Conservation (phyloP, 2,888 invertebrate genomes). For the Drosophila histrio region DNA sequence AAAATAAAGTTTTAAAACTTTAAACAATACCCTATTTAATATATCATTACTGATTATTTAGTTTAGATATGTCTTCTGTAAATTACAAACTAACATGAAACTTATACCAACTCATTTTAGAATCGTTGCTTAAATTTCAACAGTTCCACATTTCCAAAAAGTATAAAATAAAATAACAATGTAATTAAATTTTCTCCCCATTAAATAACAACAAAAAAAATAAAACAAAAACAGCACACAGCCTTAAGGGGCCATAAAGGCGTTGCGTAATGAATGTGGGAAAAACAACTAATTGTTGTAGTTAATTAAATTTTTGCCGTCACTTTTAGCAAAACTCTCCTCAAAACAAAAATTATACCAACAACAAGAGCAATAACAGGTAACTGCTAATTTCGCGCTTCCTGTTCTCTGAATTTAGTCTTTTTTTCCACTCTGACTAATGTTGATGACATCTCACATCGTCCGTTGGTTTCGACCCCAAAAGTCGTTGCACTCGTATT, state of each 20-base stretch:
- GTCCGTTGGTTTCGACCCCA: constrained; percentile 13
- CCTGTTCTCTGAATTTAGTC: constrained; percentile 39
- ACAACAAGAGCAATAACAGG: constrained; percentile 10
- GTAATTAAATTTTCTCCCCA: constrained; percentile 16
- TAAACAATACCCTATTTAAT: not conserved
- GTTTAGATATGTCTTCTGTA: not conserved
- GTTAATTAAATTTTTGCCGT: constrained; percentile 44
- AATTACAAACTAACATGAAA: not conserved
- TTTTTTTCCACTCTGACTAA: constrained; percentile 44
- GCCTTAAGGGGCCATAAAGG: constrained; percentile 7
- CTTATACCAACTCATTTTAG: not conserved
- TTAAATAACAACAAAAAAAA: constrained; percentile 20
- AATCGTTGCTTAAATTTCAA: not conserved
- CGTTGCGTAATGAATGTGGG: constrained; percentile 45
- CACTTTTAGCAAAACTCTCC: constrained; percentile 23
- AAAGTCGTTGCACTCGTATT: constrained; percentile 68
- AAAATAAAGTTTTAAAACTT: not conserved
- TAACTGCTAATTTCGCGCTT: constrained; percentile 41
- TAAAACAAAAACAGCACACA: constrained; percentile 5
- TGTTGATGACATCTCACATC: constrained; percentile 44
- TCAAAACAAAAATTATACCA: constrained; percentile 3
- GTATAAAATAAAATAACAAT: not conserved
- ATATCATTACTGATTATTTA: not conserved
- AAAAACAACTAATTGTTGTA: constrained; percentile 40
- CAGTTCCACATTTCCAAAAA: not conserved